A percentile compares a stretch with the other conserved stretches of the same genome.
These are phyloP conservation scores for Equus quagga DNA, from an alignment of 2,113 vertebrate species.

Conservation along the genomic window DNA sequence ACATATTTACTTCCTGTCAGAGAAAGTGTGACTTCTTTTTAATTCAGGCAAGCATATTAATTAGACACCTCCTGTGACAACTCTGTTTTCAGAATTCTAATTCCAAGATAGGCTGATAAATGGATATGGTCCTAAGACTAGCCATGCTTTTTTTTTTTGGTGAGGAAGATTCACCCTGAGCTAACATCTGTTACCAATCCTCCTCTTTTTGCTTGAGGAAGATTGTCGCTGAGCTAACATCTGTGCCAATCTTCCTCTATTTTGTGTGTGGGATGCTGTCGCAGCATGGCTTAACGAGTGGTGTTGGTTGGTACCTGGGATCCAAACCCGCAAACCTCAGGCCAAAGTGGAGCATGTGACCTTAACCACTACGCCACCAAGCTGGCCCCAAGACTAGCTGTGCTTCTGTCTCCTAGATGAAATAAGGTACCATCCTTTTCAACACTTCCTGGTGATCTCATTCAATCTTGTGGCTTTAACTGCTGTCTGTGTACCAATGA, in stretches of 20 bases:
- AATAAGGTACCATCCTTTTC: background rate
- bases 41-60: conserved; percentile 57
- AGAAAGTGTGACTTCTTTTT: conserved; percentile 59
- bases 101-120: conserved; percentile 34
- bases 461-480: background rate
- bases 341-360: no score
- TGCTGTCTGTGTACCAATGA: background rate
- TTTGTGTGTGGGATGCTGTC: no score
- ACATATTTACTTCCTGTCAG: conserved; percentile 57
- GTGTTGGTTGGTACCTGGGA: no score
- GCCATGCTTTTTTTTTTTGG: background rate
- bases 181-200: no score
- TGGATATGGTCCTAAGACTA: background rate
- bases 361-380: no score
- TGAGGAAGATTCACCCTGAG: no score
- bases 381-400: background rate
- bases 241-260: no score
- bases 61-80: conserved; percentile 29
- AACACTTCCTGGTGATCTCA: background rate
- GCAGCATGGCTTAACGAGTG: no score
- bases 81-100: conserved; percentile 58
- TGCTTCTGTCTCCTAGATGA: conserved; percentile 31
- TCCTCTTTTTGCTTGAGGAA: no score
- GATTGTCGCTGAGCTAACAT: no score
- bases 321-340: no score